Conservation (phyloP, 2,888 invertebrate genomes). For the Clostera curtula region DNA sequence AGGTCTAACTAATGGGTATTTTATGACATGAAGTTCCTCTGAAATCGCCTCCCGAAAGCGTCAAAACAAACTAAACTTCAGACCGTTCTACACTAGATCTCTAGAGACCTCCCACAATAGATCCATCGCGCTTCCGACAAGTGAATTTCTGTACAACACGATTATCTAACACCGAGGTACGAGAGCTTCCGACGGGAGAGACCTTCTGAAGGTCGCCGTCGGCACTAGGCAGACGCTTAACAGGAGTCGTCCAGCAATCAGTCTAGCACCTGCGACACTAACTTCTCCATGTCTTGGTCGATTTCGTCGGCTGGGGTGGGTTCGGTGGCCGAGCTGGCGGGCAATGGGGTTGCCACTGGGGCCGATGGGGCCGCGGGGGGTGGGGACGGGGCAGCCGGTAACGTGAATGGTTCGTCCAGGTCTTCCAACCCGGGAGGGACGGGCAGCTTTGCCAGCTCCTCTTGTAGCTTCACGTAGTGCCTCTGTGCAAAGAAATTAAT, state of each 20-base stretch:
- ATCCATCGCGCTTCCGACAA: too few relatives aligned
- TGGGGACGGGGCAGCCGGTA: slow-evolving; percentile 46
- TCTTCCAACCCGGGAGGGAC: slow-evolving; percentile 85
- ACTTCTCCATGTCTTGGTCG: slow-evolving; percentile 85
- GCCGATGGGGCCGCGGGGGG: slow-evolving; percentile 30
- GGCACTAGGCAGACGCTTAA: slow-evolving; percentile 4
- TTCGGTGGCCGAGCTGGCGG: slow-evolving; percentile 18
- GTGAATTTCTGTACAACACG: too few relatives aligned
- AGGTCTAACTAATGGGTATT: too few relatives aligned
- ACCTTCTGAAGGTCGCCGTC: slow-evolving; percentile 4
- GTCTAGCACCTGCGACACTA: slow-evolving; percentile 78
- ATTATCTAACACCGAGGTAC: too few relatives aligned
- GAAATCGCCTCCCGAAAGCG: too few relatives aligned
- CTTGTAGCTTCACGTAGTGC: slow-evolving; percentile 87
- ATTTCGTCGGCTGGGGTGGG: slow-evolving; percentile 58
- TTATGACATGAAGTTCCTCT: too few relatives aligned
- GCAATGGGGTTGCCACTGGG: too few relatives aligned
- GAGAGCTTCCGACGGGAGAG: too few relatives aligned
- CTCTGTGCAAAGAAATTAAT: slow-evolving; percentile 64
- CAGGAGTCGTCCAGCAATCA: slow-evolving; percentile 18
- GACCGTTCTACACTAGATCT: too few relatives aligned
- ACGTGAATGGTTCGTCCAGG: slow-evolving; percentile 75
- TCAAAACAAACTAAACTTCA: too few relatives aligned
- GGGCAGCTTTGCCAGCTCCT: slow-evolving; percentile 88
- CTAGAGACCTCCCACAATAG: too few relatives aligned